Conservation (phyloP, 2,113 vertebrate species). For the Numenius arquata region DNA sequence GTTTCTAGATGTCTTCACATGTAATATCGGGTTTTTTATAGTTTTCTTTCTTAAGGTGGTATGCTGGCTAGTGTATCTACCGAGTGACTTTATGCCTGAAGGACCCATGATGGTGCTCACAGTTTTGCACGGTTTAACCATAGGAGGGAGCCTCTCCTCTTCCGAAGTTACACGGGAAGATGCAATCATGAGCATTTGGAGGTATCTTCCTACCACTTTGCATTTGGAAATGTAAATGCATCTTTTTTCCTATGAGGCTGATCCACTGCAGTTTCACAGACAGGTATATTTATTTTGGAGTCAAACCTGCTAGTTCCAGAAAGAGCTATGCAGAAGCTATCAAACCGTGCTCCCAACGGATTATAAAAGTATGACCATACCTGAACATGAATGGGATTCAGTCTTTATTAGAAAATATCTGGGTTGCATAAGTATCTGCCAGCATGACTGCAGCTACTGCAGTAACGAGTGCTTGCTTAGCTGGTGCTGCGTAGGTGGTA, state of each 20-base stretch:
- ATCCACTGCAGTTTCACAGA: not conserved
- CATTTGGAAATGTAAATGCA: not conserved
- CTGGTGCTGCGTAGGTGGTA: not conserved
- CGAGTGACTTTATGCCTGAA: not conserved
- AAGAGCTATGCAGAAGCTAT: not conserved
- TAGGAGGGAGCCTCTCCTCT: constrained; percentile 55
- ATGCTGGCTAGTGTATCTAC: not conserved
- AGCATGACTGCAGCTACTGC: not conserved
- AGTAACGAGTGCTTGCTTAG: not conserved
- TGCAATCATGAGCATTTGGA: not conserved
- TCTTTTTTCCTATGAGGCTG: rapidly evolving
- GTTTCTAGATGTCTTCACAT: not conserved
- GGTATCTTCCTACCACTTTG: not conserved
- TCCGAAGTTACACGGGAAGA: not conserved
- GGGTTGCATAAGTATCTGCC: constrained; percentile 18
- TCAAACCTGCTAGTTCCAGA: not conserved
- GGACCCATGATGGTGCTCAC: not conserved
- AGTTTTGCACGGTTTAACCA: not conserved
- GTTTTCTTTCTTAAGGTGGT: not conserved
- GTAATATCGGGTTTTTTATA: not conserved
- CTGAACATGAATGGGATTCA: not conserved
- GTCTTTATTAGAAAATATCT: constrained; percentile 3
- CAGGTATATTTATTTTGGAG: not conserved
- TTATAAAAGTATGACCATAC: not conserved
- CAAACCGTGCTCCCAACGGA: not conserved